Conservation (phyloP, 92 coral and sea anemone species). For the Muricea muricata region DNA sequence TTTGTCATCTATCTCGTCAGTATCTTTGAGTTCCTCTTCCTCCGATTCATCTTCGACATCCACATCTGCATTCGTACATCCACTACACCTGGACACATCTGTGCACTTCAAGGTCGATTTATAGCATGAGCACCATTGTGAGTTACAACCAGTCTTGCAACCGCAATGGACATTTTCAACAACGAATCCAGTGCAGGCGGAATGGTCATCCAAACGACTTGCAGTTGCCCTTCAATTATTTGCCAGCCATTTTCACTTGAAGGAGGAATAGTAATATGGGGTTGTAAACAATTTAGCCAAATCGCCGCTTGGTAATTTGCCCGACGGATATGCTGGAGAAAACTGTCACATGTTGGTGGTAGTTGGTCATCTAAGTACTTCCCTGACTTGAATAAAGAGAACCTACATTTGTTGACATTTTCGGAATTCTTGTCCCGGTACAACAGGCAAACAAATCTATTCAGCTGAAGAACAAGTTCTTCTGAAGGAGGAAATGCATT, state of each 20-base stretch:
- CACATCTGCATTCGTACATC: too few relatives aligned
- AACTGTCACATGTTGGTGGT: too few relatives aligned
- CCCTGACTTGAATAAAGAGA: conserved; percentile 51
- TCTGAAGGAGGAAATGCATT: background rate
- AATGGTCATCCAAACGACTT: conserved; percentile 35
- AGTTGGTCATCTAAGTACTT: conserved; percentile 48
- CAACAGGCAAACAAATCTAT: background rate
- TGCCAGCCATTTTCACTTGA: conserved; percentile 36
- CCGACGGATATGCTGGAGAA: conserved; percentile 56
- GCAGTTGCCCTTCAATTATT: conserved; percentile 1
- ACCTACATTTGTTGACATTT: conserved; percentile 55
- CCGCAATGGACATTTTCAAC: too few relatives aligned
- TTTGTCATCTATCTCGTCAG: too few relatives aligned
- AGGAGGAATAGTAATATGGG: conserved; percentile 57
- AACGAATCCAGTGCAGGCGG: conserved; percentile 39
- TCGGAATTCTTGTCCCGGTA: background rate
- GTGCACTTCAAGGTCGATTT: too few relatives aligned
- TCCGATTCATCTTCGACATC: too few relatives aligned
- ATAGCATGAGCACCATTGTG: too few relatives aligned
- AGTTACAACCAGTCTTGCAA: too few relatives aligned
- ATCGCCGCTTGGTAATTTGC: conserved; percentile 67
- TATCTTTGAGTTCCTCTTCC: too few relatives aligned
- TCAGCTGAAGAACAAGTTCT: background rate
- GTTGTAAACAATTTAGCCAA: conserved; percentile 53
- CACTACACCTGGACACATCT: too few relatives aligned